Conservation (phyloP, 2,113 vertebrate species). For the Charina bottae region DNA sequence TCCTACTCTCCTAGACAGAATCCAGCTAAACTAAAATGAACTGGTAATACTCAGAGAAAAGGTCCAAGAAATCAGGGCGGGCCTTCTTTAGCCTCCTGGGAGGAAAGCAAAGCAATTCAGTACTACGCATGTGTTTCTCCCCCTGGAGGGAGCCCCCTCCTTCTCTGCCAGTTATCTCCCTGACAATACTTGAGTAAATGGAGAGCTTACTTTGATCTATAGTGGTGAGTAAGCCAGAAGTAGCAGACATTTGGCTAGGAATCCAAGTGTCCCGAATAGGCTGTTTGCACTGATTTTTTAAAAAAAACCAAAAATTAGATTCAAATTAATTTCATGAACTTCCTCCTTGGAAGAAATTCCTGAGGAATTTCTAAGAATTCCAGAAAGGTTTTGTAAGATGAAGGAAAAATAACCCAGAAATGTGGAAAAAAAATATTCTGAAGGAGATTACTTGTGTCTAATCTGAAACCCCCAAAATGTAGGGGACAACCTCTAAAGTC, state of each 20-base stretch:
- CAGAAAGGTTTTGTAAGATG: background rate
- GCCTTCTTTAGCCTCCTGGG: no score
- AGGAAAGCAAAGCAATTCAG: no score
- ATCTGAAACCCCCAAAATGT: background rate
- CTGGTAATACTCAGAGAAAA: no score
- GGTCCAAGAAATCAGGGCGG: no score
- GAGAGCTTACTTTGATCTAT: background rate
- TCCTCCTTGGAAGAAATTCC: background rate
- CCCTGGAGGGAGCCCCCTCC: no score
- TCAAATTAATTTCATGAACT: background rate
- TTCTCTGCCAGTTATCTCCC: no score
- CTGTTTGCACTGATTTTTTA: background rate
- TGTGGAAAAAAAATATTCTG: no score
- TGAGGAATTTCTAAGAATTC: background rate
- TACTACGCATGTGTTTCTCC: no score
- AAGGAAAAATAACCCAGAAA: background rate
- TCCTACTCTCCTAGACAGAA: no score
- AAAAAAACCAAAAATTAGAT: no score
- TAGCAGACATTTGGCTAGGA: background rate
- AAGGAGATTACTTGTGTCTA: background rate
- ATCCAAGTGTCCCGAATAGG: background rate
- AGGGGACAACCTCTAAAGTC: background rate
- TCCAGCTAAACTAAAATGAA: no score
- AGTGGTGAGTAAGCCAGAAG: background rate
- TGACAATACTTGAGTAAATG: no score